These are phyloP conservation scores for Arenaria interpres DNA, from an alignment of 2,113 vertebrate species.

Conservation along the genomic window DNA sequence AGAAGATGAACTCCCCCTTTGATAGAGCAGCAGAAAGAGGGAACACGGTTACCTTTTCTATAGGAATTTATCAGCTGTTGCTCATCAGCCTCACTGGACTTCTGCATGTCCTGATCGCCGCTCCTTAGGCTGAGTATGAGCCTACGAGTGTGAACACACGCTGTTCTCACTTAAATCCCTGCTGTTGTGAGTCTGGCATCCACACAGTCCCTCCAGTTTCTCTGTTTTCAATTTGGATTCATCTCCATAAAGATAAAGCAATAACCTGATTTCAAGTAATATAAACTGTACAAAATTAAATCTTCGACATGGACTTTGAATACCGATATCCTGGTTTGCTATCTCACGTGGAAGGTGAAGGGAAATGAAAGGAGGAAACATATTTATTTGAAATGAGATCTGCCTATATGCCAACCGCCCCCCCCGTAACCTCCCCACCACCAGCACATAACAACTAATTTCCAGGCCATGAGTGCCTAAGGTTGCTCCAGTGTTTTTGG, in stretches of 20 bases:
- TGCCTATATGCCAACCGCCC: background rate
- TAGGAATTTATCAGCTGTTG: background rate
- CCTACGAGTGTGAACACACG: background rate
- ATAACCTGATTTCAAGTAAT: slow-evolving; percentile 47
- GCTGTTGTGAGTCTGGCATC: background rate
- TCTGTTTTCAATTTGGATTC: slow-evolving; percentile 70
- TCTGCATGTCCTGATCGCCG: background rate
- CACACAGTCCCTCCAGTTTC: background rate
- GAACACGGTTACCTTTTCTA: background rate
- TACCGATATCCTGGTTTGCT: background rate
- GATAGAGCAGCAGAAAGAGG: background rate
- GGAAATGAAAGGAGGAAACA: slow-evolving; percentile 53
- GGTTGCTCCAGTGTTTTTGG: background rate
- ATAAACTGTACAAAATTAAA: slow-evolving; percentile 59
- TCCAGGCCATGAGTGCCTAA: slow-evolving; percentile 12
- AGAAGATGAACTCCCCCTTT: background rate
- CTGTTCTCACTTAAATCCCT: background rate
- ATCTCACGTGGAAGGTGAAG: background rate
- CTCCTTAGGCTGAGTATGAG: background rate
- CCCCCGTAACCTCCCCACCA: background rate
- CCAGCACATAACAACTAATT: background rate
- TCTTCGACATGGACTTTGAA: slow-evolving; percentile 3
- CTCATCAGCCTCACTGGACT: background rate
- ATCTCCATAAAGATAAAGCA: slow-evolving; percentile 57
- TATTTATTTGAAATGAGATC: slow-evolving; percentile 42